Conservation (phyloP, 2,113 vertebrate species). For the Haplochromis vanheusdeni region DNA sequence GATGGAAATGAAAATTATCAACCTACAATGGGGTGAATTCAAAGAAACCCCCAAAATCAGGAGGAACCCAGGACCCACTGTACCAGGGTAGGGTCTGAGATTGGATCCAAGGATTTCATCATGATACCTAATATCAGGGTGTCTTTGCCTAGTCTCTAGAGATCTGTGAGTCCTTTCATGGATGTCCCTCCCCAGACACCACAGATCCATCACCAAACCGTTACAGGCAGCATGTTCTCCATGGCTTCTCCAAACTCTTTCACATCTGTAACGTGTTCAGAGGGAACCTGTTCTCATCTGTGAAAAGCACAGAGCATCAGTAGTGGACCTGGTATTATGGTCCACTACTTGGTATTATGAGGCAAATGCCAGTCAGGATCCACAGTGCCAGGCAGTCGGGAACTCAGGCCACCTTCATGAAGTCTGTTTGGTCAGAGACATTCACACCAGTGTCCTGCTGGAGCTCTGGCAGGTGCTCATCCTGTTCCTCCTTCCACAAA, state of each 20-base stretch:
- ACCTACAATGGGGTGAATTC: background rate
- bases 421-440: background rate
- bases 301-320: background rate
- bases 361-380: background rate
- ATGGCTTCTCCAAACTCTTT: background rate
- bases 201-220: background rate
- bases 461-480: background rate
- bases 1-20: background rate
- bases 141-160: background rate
- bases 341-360: fast-evolving
- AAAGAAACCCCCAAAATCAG: background rate
- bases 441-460: background rate
- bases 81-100: background rate
- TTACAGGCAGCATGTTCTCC: background rate
- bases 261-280: background rate
- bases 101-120: background rate
- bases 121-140: background rate
- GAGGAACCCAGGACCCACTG: background rate
- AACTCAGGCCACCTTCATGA: background rate
- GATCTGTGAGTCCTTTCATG: background rate
- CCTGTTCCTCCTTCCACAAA: background rate
- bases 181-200: background rate
- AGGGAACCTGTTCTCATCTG: background rate
- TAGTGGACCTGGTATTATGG: background rate
- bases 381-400: background rate